A percentile compares a stretch with the other conserved stretches of the same genome.
These are phyloP conservation scores for Trachelus iudaicus DNA, from an alignment of 2,888 invertebrate species.

Conservation along the genomic window DNA sequence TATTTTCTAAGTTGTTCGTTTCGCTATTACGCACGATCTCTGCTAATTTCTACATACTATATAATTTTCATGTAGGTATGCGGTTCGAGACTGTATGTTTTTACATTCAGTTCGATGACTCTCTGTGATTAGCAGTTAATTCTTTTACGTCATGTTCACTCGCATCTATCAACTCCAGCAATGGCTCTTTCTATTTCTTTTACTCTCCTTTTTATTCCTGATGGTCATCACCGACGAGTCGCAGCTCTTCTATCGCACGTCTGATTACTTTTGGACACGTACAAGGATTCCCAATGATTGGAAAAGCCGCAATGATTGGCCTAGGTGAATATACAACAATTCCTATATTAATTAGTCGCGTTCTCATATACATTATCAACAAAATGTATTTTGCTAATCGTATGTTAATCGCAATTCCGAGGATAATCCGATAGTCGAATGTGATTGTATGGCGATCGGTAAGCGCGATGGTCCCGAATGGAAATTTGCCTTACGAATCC, in stretches of 20 bases:
- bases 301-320: background rate
- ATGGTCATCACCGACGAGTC: background rate
- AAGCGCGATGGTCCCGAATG: background rate
- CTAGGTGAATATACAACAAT: background rate
- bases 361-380: background rate
- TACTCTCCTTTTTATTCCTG: background rate
- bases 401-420: background rate
- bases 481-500: background rate
- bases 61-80: constrained; percentile 16
- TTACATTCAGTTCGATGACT: background rate
- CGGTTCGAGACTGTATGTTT: constrained; percentile 5
- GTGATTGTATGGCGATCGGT: background rate
- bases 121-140: background rate
- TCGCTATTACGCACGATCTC: constrained; percentile 24
- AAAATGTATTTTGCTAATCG: background rate
- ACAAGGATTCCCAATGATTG: background rate
- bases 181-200: background rate
- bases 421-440: background rate
- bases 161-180: background rate
- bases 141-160: background rate
- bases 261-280: background rate
- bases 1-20: constrained; percentile 24
- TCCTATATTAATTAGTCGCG: background rate
- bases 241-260: background rate
- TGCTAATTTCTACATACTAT: constrained; percentile 31